phyloP scores from a whole-genome alignment of 2,797 vertebrate genomes.

The Coranthus polyacanthus region DNA sequence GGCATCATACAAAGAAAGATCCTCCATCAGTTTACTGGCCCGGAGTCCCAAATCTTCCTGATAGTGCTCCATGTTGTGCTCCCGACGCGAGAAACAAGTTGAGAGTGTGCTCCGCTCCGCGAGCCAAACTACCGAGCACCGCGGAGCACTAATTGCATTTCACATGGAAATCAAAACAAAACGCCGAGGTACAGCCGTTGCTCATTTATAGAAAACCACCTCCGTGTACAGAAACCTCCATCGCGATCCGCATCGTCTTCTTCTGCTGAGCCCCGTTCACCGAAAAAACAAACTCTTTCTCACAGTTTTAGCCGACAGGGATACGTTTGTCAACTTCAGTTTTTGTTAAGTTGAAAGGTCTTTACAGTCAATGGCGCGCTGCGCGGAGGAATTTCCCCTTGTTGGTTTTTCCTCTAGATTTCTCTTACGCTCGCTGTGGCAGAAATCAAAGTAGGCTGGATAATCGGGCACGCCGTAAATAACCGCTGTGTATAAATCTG shows the following conservation, averaged over 20 bases:
- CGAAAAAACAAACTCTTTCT: slow-evolving; percentile 74
- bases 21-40: slow-evolving; percentile 84
- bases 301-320: slow-evolving; percentile 79
- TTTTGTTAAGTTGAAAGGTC: slow-evolving; percentile 90
- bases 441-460: slow-evolving; percentile 25
- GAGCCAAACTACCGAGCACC: slow-evolving; percentile 74
- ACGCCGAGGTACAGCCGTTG: slow-evolving; percentile 72
- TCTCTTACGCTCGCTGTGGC: not conserved
- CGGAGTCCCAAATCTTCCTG: slow-evolving; percentile 86
- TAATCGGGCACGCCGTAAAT: slow-evolving; percentile 17
- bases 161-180: slow-evolving; percentile 85
- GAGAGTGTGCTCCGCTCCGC: slow-evolving; percentile 69
- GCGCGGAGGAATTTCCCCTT: slow-evolving; percentile 93
- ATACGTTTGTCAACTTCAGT: slow-evolving; percentile 88
- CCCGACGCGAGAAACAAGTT: slow-evolving; percentile 75
- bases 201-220: slow-evolving; percentile 58
- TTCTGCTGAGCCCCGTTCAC: slow-evolving; percentile 36
- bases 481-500: not conserved
- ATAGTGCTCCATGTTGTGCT: slow-evolving; percentile 87
- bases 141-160: slow-evolving; percentile 82
- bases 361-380: slow-evolving; percentile 92
- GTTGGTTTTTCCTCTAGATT: slow-evolving; percentile 70
- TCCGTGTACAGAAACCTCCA: slow-evolving; percentile 47
- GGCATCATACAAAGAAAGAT: slow-evolving; percentile 85
- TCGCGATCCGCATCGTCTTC: slow-evolving; percentile 66